Evolutionary conservation across 2,113 vertebrate genomes (phyloP), one percentile per base, ranked within the genome.

Genomic region (Halcyon senegalensis): DNA sequence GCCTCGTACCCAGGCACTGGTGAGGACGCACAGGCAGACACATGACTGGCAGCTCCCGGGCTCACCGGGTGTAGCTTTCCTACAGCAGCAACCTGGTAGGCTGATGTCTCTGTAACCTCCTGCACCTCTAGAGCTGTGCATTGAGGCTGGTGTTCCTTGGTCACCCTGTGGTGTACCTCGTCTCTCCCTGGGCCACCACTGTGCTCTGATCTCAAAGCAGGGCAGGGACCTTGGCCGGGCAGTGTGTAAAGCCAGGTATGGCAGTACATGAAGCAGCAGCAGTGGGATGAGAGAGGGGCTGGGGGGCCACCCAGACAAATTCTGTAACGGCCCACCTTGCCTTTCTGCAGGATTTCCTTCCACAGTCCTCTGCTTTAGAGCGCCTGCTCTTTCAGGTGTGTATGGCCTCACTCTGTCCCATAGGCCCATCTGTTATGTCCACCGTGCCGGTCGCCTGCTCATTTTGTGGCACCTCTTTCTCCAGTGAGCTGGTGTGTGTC

Each of bases 301-400:
- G 50, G 56, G 66, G 23, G 48, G 5, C 9, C 10, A 6, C 70
- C 7, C 58, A 86, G 53, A 76, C 48, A 67, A 56, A 69, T 16
- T 23, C 83, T 89, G 62, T 97, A 97, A 97, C 7, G 1, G 44
- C 56, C 69, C 68, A 80, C 83, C 93, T 96, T 97, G 87, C 95
- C 77, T 97, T 96, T 95, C 95, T 92, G 94, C 97, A 99, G 99
- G 99, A 99, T 91, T 98, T 99, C 96, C 97, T 96, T 97, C 94
- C 96, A 82, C 97, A 98, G 87, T 97, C 97, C 50, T 97, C 97
- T 62, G 94, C 97, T 96, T 96, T 98, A 90, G 97, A 98, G 91
- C 93, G 43, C 90, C 96, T 98, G 89, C 97, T 97, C 87, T 95
- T 94, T 60, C 98, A 99, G 98, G 98, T 99, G 98, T 97, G 98